Evolutionary conservation across 2,888 invertebrate species (phyloP), one percentile per base, ranked within the genome.

Genomic region (Copidosoma aretas): DNA sequence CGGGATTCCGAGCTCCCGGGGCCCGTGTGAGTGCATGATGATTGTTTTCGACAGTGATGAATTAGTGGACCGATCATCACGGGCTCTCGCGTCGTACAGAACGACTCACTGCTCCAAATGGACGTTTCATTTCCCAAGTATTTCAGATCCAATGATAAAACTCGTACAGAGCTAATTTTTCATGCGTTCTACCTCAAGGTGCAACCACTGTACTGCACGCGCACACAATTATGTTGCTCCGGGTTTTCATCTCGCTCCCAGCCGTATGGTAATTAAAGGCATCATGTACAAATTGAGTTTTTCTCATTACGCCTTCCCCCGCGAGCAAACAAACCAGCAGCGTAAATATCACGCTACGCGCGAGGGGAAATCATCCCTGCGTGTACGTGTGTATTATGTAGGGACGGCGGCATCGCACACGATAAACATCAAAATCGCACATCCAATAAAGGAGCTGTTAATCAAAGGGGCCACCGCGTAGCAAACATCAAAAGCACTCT

Each of bases 1-100:
- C 58, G 51, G 24, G 58, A 25, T 62, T 58, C 57, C 58, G 52
- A 62, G 52, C 46, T 52, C 58, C 62, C 57, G n/a, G 39, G 41
- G 17, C 12, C 15, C 25, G 41, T n/a, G 10, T 12, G 49, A 22
- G n/a, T n/a, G n/a, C n/a, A n/a, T 17, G 17, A 39, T 67, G 57
- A 67, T 67, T 60, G 63, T 68, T 64, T 68, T 52, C 43, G 60
- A 61, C 60, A 61, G 64, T 61, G 68, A 64, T 64, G 68, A 68
- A 68, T 68, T 60, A 61, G 57, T 53, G 60, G 53, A 53, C 54
- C 22, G 53, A n/a, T n/a, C n/a, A n/a, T n/a, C n/a, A n/a, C n/a
- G n/a, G n/a, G n/a, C n/a, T n/a, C n/a, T n/a, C n/a, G n/a, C n/a
- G n/a, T n/a, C n/a, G n/a, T n/a, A n/a, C n/a, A n/a, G n/a, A 1